Evolutionary conservation across 2,888 invertebrate genomes (phyloP).

Genomic region (Parelbella ahira): DNA sequence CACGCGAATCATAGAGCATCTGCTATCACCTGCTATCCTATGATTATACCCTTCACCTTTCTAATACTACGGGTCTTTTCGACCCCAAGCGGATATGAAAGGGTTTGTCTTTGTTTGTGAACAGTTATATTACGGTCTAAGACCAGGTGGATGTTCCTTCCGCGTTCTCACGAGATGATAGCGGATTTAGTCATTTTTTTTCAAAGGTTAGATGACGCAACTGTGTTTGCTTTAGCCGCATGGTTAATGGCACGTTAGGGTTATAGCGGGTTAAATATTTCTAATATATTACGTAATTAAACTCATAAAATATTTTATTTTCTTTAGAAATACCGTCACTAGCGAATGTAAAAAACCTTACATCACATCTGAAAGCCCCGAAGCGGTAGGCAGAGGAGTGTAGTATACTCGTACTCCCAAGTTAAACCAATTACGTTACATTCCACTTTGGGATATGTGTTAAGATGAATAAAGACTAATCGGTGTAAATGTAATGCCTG

Average conservation of each 20-base stretch:
- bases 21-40: slow-evolving; percentile 71
- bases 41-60: slow-evolving; percentile 50
- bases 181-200: slow-evolving; percentile 44
- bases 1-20: slow-evolving; percentile 74
- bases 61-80: slow-evolving; percentile 47
- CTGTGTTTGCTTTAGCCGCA: slow-evolving; percentile 43
- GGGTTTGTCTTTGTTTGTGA: slow-evolving; percentile 56
- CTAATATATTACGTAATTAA: too few species aligned
- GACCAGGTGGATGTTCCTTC: slow-evolving; percentile 63
- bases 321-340: too few species aligned
- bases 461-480: too few species aligned
- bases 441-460: too few species aligned
- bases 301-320: too few species aligned
- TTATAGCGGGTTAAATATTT: too few species aligned
- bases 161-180: slow-evolving; percentile 68
- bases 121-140: slow-evolving; percentile 68
- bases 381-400: too few species aligned
- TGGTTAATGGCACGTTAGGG: slow-evolving; percentile 23
- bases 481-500: too few species aligned
- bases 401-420: too few species aligned
- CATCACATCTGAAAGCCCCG: too few species aligned
- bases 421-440: too few species aligned
- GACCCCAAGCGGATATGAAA: slow-evolving; percentile 60
- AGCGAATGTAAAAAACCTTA: too few species aligned
- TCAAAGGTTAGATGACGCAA: slow-evolving; percentile 51